Evolutionary conservation across 2,888 invertebrate species (phyloP), one percentile per base, ranked within the genome.

Genomic region (Stegana nigrithorax): DNA sequence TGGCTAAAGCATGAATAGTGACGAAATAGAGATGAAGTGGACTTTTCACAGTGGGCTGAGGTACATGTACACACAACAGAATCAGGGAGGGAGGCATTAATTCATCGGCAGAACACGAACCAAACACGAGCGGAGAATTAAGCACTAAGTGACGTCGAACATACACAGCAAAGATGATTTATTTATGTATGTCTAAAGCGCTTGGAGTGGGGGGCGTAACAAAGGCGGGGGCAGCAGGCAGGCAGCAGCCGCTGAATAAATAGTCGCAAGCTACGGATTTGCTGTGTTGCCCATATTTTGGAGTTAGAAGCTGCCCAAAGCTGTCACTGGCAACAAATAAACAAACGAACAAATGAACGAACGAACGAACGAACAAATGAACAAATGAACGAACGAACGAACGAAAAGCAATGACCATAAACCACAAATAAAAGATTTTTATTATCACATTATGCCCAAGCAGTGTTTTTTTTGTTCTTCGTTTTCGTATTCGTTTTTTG

Each of bases 371-470:
- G n/a, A n/a, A n/a, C n/a, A n/a, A n/a, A n/a, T n/a, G n/a, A n/a
- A n/a, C n/a, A n/a, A n/a, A n/a, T n/a, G n/a, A n/a, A n/a, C n/a
- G n/a, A n/a, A n/a, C n/a, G n/a, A n/a, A n/a, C n/a, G n/a, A n/a
- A n/a, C n/a, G n/a, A n/a, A 8, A 25, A 23, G 6, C 21, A 10
- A 25, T 23, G 25, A 47, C 21, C 2, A 1, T 23, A 14, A 25
- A 57, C 26, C 23, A 47, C 71, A 78, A 78, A 75, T 75, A 75
- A 78, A 72, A 75, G 76, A 78, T 75, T 73, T 75, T 75, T 75
- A 75, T 75, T 75, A 78, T 75, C 78, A 73, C 78, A 75, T 75
- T 75, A 75, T 75, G 75, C 75, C 71, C 73, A 73, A 72, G 78
- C 78, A 75, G 75, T 67, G 67, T 61, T 62, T 51, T 27, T 27